These are phyloP conservation scores for Cheilosia grossa DNA, from an alignment of 2,888 invertebrate genomes.

Conservation along the genomic window DNA sequence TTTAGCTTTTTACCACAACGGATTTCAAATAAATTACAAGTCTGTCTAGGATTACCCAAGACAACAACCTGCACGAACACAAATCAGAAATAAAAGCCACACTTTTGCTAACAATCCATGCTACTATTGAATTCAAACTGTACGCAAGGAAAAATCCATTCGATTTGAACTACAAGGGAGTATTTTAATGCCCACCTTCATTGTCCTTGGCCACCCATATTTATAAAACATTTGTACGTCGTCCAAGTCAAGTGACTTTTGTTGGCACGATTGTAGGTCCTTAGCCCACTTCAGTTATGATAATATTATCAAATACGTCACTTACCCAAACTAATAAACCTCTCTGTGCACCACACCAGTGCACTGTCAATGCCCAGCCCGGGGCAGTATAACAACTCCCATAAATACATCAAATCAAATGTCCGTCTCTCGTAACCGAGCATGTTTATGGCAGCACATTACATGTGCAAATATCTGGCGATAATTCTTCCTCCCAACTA, in stretches of 20 bases:
- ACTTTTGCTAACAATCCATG: not conserved
- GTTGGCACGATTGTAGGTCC: not conserved
- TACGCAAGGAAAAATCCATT: not conserved
- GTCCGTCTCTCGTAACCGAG: conserved; percentile 55
- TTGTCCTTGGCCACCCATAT: not conserved
- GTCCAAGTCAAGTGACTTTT: not conserved
- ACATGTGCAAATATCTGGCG: conserved; percentile 68
- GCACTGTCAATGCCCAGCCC: not conserved
- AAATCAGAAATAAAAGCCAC: not conserved
- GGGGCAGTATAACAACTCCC: conserved; percentile 20
- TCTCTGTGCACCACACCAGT: not conserved
- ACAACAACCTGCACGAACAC: too few relatives aligned
- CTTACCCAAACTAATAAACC: conserved; percentile 1
- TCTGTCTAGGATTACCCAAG: too few relatives aligned
- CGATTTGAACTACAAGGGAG: too few relatives aligned
- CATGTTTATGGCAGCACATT: conserved; percentile 63
- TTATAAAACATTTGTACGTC: not conserved
- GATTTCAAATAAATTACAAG: too few relatives aligned
- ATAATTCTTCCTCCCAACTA: conserved; percentile 60
- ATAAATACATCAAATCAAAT: conserved; percentile 67
- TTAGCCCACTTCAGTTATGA: not conserved
- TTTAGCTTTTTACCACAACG: too few relatives aligned
- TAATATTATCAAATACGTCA: conserved; percentile 9
- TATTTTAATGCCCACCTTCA: not conserved
- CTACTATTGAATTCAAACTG: not conserved